Percentiles rank a stretch among this genome's conserved stretches.
Evolutionary conservation across 2,113 vertebrate species (phyloP).

Genomic region (Osmerus mordax): DNA sequence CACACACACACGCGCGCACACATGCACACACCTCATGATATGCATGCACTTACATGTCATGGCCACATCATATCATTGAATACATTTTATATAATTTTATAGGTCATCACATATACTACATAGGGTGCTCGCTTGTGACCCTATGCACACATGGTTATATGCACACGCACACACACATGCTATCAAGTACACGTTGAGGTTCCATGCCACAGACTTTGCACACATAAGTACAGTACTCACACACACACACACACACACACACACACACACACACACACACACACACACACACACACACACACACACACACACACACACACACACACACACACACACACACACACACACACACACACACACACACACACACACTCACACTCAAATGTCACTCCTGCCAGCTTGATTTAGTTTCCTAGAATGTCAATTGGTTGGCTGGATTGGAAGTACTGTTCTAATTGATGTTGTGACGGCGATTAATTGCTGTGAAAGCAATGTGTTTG

Average conservation of each 20-base stretch:
- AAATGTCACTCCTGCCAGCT: conserved; percentile 42
- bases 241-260: neutral
- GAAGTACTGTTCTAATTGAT: conserved; percentile 62
- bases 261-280: neutral
- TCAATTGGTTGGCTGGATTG: conserved; percentile 44
- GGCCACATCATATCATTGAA: neutral
- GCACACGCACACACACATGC: neutral
- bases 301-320: neutral
- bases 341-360: neutral
- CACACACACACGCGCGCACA: neutral
- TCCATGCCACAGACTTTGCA: neutral
- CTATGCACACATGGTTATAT: neutral
- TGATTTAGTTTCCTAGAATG: conserved; percentile 51
- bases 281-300: neutral
- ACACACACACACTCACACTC: conserved; percentile 2
- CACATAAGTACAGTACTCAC: no score
- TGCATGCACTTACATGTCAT: conserved; percentile 24
- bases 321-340: neutral
- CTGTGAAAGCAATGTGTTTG: conserved; percentile 57
- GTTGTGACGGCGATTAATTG: conserved; percentile 68
- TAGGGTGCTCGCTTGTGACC: neutral
- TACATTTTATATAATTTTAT: no score
- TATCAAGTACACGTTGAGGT: neutral
- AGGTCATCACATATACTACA: neutral
- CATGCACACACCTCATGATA: conserved; percentile 18